These are phyloP conservation scores for Drosophila suzukii DNA, from an alignment of 1,140 invertebrate genomes.

Conservation along the genomic window DNA sequence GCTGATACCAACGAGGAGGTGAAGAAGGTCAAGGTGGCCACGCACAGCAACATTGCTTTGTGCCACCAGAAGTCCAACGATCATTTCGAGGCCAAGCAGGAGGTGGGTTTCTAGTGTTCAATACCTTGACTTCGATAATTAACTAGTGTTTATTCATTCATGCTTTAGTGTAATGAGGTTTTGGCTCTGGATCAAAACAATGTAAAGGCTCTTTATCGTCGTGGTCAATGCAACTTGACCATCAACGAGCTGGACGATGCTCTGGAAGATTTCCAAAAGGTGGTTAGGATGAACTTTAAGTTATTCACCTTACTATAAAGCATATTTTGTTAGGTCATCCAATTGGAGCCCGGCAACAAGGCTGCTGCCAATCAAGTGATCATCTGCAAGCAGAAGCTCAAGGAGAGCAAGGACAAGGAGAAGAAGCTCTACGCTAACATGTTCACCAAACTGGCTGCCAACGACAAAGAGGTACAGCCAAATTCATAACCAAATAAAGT, in stretches of 20 bases:
- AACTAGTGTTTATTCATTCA: background rate
- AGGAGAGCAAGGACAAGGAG: slow-evolving; percentile 91
- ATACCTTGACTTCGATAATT: slow-evolving; percentile 66
- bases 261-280: slow-evolving; percentile 91
- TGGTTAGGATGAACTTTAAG: slow-evolving; percentile 74
- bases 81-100: slow-evolving; percentile 89
- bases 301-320: background rate
- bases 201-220: slow-evolving; percentile 95
- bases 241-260: slow-evolving; percentile 92
- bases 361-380: slow-evolving; percentile 92
- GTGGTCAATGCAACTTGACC: slow-evolving; percentile 92
- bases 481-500: slow-evolving; percentile 23
- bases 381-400: slow-evolving; percentile 90
- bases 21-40: slow-evolving; percentile 87
- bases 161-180: slow-evolving; percentile 71
- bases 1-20: slow-evolving; percentile 75
- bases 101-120: slow-evolving; percentile 58
- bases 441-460: slow-evolving; percentile 95
- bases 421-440: slow-evolving; percentile 97
- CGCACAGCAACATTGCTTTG: slow-evolving; percentile 93
- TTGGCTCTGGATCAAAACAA: slow-evolving; percentile 90
- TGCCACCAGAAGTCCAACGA: slow-evolving; percentile 94
- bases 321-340: slow-evolving; percentile 70
- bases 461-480: slow-evolving; percentile 89
- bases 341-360: slow-evolving; percentile 88